Evolutionary conservation across 2,113 vertebrate genomes (phyloP).

Genomic region (Python bivittatus): DNA sequence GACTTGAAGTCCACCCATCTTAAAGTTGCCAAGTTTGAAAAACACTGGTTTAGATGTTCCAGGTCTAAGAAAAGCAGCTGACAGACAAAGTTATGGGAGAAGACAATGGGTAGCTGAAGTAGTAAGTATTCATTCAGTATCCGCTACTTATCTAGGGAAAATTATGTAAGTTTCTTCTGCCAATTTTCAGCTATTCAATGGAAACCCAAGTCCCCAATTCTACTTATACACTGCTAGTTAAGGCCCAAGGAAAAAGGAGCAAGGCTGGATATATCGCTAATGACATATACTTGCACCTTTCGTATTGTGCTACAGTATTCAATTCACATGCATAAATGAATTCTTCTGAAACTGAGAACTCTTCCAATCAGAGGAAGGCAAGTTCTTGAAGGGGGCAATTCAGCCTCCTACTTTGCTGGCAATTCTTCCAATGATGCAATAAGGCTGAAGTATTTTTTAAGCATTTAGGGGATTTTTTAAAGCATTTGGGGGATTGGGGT

Average conservation of each 20-base stretch:
- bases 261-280: no score
- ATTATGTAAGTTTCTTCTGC: no score
- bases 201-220: no score
- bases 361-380: background rate
- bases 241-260: no score
- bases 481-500: background rate
- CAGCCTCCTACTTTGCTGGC: background rate
- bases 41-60: background rate
- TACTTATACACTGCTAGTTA: no score
- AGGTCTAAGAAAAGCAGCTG: background rate
- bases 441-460: background rate
- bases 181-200: no score
- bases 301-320: no score
- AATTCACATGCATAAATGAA: no score
- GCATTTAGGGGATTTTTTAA: background rate
- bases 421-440: background rate
- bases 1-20: no score
- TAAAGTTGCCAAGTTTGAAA: no score
- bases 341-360: background rate
- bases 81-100: no score
- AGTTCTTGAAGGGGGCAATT: background rate
- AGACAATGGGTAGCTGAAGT: background rate
- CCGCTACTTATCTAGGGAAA: background rate
- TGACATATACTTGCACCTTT: no score
- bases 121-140: background rate